These are phyloP conservation scores for Sturnira hondurensis DNA, from an alignment of 2,113 vertebrate genomes.

Conservation along the genomic window DNA sequence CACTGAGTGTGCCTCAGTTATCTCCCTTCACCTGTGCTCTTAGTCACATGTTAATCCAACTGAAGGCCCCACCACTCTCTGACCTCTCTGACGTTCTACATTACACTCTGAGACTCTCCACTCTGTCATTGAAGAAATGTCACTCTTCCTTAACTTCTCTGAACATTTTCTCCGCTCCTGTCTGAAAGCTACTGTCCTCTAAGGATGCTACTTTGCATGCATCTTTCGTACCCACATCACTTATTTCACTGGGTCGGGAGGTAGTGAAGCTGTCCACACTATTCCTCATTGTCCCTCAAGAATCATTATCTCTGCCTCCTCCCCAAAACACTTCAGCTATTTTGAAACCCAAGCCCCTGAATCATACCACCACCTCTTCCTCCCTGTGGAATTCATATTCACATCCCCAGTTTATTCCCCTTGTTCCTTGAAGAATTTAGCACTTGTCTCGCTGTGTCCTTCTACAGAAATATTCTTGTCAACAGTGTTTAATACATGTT, in stretches of 20 bases:
- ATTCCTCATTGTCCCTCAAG: background rate
- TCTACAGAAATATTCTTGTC: background rate
- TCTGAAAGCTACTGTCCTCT: background rate
- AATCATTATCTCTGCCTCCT: background rate
- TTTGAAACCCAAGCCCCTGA: background rate
- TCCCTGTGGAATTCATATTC: background rate
- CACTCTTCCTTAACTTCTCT: background rate
- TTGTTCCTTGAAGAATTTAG: background rate
- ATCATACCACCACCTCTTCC: background rate
- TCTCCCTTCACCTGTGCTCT: background rate
- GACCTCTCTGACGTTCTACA: background rate
- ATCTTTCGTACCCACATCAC: background rate
- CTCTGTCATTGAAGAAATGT: background rate
- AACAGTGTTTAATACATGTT: background rate
- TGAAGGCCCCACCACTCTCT: background rate
- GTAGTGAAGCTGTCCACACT: background rate
- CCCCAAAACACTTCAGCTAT: background rate
- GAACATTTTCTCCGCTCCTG: background rate
- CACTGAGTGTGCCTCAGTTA: background rate
- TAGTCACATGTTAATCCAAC: background rate
- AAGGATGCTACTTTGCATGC: background rate
- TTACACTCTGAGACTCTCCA: background rate
- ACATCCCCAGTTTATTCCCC: background rate
- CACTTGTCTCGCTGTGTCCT: background rate
- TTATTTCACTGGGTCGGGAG: background rate